A percentile compares a stretch with the other conserved stretches of the same genome.
Conservation (phyloP, 2,113 vertebrate species). For the Burhinus oedicnemus region DNA sequence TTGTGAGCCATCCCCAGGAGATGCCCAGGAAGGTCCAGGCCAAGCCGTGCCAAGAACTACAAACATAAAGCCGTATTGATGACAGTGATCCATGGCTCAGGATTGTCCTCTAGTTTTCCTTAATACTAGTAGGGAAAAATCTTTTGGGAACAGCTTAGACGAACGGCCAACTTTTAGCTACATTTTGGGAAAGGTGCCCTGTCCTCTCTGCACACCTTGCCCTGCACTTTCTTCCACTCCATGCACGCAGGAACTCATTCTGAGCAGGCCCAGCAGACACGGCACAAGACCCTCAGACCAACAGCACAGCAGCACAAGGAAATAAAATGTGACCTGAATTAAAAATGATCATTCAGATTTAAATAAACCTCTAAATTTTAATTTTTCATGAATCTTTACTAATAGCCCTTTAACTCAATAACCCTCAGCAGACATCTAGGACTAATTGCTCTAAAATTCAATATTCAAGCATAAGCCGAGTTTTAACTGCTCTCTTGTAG, state of each 20-base stretch:
- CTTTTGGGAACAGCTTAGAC: not conserved
- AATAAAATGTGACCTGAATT: not conserved
- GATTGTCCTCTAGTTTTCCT: not conserved
- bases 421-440: not conserved
- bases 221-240: not conserved
- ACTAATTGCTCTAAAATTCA: not conserved
- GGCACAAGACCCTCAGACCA: not conserved
- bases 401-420: not conserved
- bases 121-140: not conserved
- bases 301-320: not conserved
- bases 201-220: not conserved
- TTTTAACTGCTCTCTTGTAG: not conserved
- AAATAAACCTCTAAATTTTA: not conserved
- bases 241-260: rapidly evolving
- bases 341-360: not conserved
- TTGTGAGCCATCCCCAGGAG: not conserved
- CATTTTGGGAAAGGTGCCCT: not conserved
- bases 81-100: not conserved
- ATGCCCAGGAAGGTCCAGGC: not conserved
- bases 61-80: not conserved
- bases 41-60: not conserved
- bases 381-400: not conserved
- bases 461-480: not conserved
- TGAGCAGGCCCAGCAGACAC: not conserved
- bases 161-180: not conserved